Evolutionary conservation across 2,113 vertebrate species (phyloP).

Genomic region (Platanista minor): DNA sequence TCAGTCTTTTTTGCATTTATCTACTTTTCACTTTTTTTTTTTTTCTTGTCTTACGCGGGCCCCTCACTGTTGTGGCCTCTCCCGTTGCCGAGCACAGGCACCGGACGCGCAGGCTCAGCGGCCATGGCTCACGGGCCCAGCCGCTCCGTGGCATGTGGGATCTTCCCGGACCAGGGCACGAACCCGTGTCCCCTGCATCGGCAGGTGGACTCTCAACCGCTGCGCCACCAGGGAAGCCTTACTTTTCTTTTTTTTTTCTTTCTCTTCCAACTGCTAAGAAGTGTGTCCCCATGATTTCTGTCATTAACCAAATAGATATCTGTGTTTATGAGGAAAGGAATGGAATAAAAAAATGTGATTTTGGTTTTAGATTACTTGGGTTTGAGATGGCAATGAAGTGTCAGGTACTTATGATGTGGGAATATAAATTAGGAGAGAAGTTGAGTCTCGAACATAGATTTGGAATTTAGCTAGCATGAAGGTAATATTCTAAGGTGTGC

Average conservation of each 20-base stretch:
- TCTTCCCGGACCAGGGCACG: too few relatives aligned
- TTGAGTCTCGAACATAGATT: background rate
- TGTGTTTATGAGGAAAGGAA: background rate
- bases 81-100: too few relatives aligned
- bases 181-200: too few relatives aligned
- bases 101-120: too few relatives aligned
- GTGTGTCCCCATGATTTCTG: background rate
- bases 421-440: background rate
- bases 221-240: too few relatives aligned
- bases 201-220: too few relatives aligned
- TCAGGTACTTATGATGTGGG: background rate
- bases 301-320: background rate
- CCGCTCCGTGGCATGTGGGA: too few relatives aligned
- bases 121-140: too few relatives aligned
- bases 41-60: too few relatives aligned
- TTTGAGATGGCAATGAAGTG: background rate
- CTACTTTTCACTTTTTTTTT: background rate
- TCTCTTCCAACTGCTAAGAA: background rate
- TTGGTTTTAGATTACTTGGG: background rate
- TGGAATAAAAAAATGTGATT: background rate
- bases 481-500: background rate
- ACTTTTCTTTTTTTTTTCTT: background rate
- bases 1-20: background rate
- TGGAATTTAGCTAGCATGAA: background rate
- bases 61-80: too few relatives aligned